Evolutionary conservation across 2,113 vertebrate species (phyloP).

Genomic region (Prochilodus magdalenae): DNA sequence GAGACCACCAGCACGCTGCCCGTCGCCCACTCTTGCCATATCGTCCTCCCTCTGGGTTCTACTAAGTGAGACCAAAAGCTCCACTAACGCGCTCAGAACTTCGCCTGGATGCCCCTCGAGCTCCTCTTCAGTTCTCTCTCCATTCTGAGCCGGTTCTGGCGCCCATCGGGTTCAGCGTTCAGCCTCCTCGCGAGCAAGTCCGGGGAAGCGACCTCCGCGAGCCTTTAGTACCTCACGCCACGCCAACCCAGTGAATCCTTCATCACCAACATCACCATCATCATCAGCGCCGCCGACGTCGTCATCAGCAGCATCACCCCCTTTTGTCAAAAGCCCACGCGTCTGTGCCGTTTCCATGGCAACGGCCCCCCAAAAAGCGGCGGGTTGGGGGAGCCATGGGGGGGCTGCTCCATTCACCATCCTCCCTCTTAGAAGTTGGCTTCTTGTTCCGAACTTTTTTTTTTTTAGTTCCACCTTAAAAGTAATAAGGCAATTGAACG

Average conservation of each 20-base stretch:
- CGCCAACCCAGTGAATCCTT: conserved; percentile 20
- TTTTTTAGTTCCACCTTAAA: no score
- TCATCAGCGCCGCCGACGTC: no score
- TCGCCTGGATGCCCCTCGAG: not conserved
- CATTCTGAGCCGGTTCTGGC: not conserved
- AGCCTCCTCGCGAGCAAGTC: not conserved
- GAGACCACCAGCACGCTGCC: conserved; percentile 16
- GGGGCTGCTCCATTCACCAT: not conserved
- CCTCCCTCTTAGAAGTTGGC: not conserved
- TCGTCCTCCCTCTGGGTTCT: conserved; percentile 28
- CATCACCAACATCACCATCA: conserved; percentile 44
- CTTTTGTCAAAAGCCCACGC: conserved; percentile 31
- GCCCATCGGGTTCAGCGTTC: no score
- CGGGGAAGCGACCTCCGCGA: not conserved
- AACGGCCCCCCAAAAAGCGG: conserved; percentile 58
- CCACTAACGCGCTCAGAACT: not conserved
- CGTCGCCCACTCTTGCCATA: conserved; percentile 46
- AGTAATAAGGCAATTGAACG: no score
- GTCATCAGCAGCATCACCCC: conserved; percentile 47
- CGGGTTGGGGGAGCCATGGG: conserved; percentile 25
- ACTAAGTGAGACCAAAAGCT: not conserved
- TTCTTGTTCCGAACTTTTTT: no score
- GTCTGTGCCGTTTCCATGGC: conserved; percentile 64
- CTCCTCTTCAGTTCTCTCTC: not conserved
- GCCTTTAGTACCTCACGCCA: conserved; percentile 16